Evolutionary conservation across 2,888 invertebrate species (phyloP), one percentile per base, ranked within the genome.

Genomic region (Spisula subtruncata): DNA sequence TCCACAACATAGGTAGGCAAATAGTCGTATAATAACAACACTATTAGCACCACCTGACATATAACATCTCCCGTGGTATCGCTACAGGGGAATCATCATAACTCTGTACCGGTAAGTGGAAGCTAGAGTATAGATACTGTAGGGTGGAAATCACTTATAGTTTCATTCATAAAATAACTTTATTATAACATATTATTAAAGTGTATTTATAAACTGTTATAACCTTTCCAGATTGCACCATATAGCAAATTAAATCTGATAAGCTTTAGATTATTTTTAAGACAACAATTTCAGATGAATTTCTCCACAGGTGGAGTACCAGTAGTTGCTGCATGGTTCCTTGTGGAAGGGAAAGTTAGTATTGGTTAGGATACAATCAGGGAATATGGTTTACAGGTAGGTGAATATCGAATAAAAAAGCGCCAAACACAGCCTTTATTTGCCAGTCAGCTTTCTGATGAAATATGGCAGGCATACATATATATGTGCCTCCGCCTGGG

Each of bases 21-120:
- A 29, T 60, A 60, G 32, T 16, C 16, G 4, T 25, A 75, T 18
- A 75, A 75, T 75, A 35, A 35, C 75, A 35, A 35, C 18, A 32
- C 75, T 35, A 75, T 75, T 75, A 75, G 35, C 75, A 75, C 75
- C 75, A 75, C 75, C 75, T 75, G 75, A 32, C 75, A 32, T 75
- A 32, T 32, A 41, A 5, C 16, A 35, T 75, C 75, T 75, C 32
- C 14, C 35, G 10, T 14, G 35, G 29, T 25, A 41, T 41, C 41
- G 8, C 41, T 41, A 41, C 41, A n/a, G 41, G 41, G 41, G 41
- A 5, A 41, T 41, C 41, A 41, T 41, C n/a, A 12, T 71, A 29
- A 66, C n/a, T 6, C 20, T 16, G 10, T 25, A n/a, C n/a, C n/a
- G n/a, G n/a, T n/a, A 29, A 14, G 32, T 66, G 60, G 10, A 4